Conservation (phyloP, 2,888 invertebrate species). For the Cistogaster globosa region DNA sequence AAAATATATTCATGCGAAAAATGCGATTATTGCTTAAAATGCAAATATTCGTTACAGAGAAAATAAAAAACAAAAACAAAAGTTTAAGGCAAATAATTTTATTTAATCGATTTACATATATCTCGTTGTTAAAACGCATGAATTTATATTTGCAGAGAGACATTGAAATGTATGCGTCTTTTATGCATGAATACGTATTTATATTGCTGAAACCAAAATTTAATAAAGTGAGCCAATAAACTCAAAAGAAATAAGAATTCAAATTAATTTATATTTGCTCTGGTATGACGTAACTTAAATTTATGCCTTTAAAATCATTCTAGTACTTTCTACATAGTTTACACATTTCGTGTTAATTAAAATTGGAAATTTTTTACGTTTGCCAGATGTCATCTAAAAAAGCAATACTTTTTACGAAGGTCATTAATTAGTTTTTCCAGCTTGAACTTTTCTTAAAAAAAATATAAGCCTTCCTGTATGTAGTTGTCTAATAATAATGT, state of each 20-base stretch:
- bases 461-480: too few species aligned
- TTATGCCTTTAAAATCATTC: not conserved
- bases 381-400: too few species aligned
- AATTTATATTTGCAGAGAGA: constrained; percentile 22
- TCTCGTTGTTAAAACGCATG: constrained; percentile 68
- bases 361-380: too few species aligned
- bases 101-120: constrained; percentile 48
- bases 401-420: too few species aligned
- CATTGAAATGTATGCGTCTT: not conserved
- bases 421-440: too few species aligned
- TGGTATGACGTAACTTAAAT: not conserved
- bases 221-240: constrained; percentile 44
- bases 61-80: constrained; percentile 16
- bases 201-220: constrained; percentile 6
- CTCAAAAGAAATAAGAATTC: constrained; percentile 51
- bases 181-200: not conserved
- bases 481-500: too few species aligned
- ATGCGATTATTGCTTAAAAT: constrained; percentile 74
- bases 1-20: constrained; percentile 73
- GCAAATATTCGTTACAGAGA: constrained; percentile 46
- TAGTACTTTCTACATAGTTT: too few species aligned
- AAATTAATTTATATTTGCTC: constrained; percentile 38
- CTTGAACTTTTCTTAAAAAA: too few species aligned
- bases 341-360: too few species aligned
- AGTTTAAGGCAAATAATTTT: constrained; percentile 44